phyloP scores from a whole-genome alignment of 2,113 vertebrate genomes.

The Raphicerus campestris region DNA sequence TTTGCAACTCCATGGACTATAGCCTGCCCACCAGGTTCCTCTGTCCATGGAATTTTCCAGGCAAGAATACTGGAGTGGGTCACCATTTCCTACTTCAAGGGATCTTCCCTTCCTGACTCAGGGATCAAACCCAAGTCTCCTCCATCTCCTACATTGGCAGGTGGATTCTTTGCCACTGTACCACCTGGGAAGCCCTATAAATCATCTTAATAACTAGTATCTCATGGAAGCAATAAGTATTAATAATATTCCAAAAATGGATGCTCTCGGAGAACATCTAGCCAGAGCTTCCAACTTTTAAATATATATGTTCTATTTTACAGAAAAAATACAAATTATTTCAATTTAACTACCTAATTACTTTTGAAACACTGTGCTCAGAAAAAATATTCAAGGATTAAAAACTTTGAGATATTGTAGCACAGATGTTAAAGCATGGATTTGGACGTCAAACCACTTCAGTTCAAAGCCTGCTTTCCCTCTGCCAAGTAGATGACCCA shows the following conservation, averaged over 20 bases:
- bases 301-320: background rate
- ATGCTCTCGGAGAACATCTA: no score
- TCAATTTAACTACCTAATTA: background rate
- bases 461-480: background rate
- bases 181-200: background rate
- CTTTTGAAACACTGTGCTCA: background rate
- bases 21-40: background rate
- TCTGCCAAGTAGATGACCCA: background rate
- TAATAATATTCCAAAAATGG: background rate
- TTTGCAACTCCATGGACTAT: background rate
- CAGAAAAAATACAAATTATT: background rate
- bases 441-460: background rate
- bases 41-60: background rate
- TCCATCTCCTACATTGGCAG: background rate
- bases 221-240: background rate
- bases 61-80: background rate
- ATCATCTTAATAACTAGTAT: background rate
- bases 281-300: background rate
- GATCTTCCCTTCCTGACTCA: background rate
- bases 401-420: background rate
- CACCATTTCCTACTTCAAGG: background rate
- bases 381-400: background rate
- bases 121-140: background rate
- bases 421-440: background rate
- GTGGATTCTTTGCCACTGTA: background rate